A percentile compares a stretch with the other conserved stretches of the same genome.
Conservation (phyloP, 2,113 vertebrate species). For the Tychaedon coryphoeus region DNA sequence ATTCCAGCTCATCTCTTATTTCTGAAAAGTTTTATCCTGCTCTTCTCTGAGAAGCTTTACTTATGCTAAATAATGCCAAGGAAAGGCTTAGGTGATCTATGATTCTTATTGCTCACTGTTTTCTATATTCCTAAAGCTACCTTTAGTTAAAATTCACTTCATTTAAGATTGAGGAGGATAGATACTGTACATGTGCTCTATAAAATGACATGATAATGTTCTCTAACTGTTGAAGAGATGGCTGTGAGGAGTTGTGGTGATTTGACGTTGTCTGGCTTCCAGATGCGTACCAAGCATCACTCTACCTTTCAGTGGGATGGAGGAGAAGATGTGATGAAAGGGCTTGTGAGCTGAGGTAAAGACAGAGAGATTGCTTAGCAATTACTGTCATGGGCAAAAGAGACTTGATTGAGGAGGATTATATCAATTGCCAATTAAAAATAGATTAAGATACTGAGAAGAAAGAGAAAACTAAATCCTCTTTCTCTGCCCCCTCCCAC, state of each 20-base stretch:
- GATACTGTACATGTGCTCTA: neutral
- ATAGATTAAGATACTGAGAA: neutral
- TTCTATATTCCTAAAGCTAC: neutral
- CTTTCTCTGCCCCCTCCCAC: neutral
- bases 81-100: neutral
- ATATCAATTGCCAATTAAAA: neutral
- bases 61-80: neutral
- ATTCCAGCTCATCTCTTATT: neutral
- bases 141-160: neutral
- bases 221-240: neutral
- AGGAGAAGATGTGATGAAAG: neutral
- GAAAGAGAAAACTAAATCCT: neutral
- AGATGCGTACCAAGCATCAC: neutral
- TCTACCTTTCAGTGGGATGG: neutral
- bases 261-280: neutral
- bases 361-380: neutral
- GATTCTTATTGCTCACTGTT: neutral
- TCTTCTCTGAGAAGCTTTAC: neutral
- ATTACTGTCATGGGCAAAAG: neutral
- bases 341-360: neutral
- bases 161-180: neutral
- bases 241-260: neutral
- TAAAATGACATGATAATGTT: neutral
- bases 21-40: neutral
- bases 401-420: neutral